These are phyloP conservation scores for Pseudomyrmex dendroicus DNA, from an alignment of 1,140 invertebrate species.

Conservation along the genomic window DNA sequence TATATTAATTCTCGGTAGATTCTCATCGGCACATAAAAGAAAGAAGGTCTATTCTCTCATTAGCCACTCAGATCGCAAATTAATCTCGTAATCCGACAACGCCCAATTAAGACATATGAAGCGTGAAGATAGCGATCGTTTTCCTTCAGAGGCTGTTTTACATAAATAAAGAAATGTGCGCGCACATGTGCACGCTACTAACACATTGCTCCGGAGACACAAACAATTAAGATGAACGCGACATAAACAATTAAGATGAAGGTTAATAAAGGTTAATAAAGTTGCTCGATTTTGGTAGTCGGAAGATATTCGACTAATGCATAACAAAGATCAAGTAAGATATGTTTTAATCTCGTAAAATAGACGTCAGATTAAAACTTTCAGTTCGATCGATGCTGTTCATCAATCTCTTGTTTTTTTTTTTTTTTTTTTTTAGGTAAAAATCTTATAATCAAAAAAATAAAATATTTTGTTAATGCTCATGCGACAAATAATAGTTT, in stretches of 20 bases:
- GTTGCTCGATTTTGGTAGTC: neutral
- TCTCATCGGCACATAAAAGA: constrained; percentile 20
- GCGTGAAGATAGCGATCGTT: constrained; percentile 76
- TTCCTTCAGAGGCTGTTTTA: constrained; percentile 56
- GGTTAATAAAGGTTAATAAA: neutral
- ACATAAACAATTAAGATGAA: constrained; percentile 43
- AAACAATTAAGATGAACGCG: constrained; percentile 35
- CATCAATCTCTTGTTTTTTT: neutral
- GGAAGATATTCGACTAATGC: neutral
- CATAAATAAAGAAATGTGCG: constrained; percentile 38
- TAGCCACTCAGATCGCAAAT: constrained; percentile 76
- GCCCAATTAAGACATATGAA: constrained; percentile 80
- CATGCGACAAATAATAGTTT: neutral
- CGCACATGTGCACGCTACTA: constrained; percentile 15
- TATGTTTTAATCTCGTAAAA: too few relatives aligned
- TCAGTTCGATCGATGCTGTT: neutral
- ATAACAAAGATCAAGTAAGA: too few relatives aligned
- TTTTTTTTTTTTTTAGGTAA: too few relatives aligned
- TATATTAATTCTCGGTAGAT: constrained; percentile 40
- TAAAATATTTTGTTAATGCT: neutral
- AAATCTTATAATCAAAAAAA: neutral
- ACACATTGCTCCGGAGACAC: constrained; percentile 8
- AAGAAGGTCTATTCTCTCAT: constrained; percentile 63
- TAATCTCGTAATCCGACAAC: constrained; percentile 77
- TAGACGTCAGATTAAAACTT: neutral